These are phyloP conservation scores for Cyclophora albipunctata DNA, from an alignment of 2,888 invertebrate genomes.

Conservation along the genomic window DNA sequence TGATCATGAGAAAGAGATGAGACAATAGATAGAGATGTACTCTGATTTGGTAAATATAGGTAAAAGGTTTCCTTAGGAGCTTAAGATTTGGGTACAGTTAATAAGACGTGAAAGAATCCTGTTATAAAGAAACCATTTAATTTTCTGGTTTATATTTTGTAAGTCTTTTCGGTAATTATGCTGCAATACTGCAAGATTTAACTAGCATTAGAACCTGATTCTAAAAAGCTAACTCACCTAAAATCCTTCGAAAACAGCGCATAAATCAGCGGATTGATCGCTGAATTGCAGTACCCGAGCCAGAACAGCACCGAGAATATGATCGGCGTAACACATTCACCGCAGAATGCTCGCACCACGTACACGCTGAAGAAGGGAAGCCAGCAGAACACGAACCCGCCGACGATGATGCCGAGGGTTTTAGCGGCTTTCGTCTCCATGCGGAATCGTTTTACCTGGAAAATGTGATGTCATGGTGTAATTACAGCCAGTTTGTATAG, in stretches of 20 bases:
- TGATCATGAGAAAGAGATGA: too few relatives aligned
- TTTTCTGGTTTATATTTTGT: too few relatives aligned
- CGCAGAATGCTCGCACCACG: conserved; percentile 90
- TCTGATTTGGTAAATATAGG: too few relatives aligned
- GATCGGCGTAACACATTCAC: conserved; percentile 87
- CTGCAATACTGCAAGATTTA: too few relatives aligned
- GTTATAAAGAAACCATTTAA: too few relatives aligned
- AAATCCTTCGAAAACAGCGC: conserved; percentile 96
- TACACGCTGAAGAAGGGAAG: conserved; percentile 97
- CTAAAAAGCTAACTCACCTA: conserved; percentile 33
- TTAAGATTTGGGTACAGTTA: too few relatives aligned
- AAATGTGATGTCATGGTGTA: conserved; percentile 1
- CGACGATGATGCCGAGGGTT: conserved; percentile 96
- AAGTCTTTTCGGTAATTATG: too few relatives aligned
- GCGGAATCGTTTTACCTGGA: conserved; percentile 89
- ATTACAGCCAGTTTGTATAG: background rate
- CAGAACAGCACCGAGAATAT: conserved; percentile 95
- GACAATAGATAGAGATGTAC: too few relatives aligned
- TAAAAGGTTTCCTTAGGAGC: too few relatives aligned
- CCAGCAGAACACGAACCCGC: conserved; percentile 98
- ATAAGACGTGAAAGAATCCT: too few relatives aligned
- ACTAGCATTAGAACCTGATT: too few relatives aligned
- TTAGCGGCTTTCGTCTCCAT: conserved; percentile 99
- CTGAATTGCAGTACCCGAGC: conserved; percentile 98
- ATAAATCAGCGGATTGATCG: conserved; percentile 96